Percentiles rank a stretch among this genome's conserved stretches.
Conservation (phyloP, 2,113 vertebrate genomes). For the Ciconia maguari region DNA sequence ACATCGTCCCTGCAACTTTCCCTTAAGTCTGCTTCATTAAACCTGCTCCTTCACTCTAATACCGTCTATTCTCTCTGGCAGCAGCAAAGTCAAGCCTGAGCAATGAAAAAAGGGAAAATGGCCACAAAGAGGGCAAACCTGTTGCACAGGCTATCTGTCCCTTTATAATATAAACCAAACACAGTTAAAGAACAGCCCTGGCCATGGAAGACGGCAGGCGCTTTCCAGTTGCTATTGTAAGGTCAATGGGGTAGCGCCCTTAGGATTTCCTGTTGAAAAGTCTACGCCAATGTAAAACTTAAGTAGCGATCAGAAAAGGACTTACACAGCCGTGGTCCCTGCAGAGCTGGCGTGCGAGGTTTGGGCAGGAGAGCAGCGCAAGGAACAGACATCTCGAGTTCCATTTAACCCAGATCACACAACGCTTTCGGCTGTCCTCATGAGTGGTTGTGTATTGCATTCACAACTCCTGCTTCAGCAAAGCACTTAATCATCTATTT, state of each 20-base stretch:
- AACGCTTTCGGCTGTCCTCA: accelerated
- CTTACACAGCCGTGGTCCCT: accelerated
- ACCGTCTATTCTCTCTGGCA: background rate
- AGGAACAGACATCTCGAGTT: background rate
- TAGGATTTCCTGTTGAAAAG: background rate
- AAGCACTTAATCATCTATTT: background rate
- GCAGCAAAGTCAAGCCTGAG: background rate
- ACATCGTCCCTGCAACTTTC: background rate
- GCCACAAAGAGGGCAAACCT: background rate
- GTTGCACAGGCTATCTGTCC: accelerated
- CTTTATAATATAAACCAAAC: accelerated
- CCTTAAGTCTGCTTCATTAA: background rate
- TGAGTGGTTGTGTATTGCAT: accelerated
- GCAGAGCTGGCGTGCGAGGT: background rate
- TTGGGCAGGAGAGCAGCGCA: background rate
- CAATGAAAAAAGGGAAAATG: background rate
- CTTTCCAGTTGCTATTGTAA: background rate
- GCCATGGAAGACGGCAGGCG: accelerated
- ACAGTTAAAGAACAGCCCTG: accelerated
- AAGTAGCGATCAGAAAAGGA: background rate
- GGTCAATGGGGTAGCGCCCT: background rate
- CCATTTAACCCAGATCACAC: background rate
- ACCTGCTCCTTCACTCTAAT: background rate
- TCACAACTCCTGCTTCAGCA: background rate
- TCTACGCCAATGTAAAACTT: accelerated